These are phyloP conservation scores for Coenobita brevimanus DNA, from an alignment of 1,140 invertebrate species.

Conservation along the genomic window DNA sequence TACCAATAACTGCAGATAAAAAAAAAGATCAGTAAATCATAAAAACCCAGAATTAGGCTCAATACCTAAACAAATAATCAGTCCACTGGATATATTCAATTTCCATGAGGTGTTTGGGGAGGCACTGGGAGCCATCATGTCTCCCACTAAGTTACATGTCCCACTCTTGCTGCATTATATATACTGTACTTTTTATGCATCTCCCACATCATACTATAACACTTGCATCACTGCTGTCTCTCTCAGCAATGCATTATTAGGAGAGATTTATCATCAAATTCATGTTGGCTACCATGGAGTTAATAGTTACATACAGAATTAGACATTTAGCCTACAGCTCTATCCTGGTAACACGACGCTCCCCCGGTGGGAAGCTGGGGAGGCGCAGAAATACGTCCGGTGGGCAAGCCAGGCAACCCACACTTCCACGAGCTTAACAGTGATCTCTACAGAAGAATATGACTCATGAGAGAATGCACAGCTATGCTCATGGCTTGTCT, in stretches of 20 bases:
- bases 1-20: conserved; percentile 46
- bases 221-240: no score
- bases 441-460: conserved; percentile 30
- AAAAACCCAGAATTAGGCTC: conserved; percentile 53
- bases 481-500: conserved; percentile 25
- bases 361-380: conserved; percentile 21
- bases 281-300: conserved; percentile 54
- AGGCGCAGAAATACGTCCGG: neutral
- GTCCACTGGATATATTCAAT: conserved; percentile 25
- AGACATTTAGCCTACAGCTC: conserved; percentile 49
- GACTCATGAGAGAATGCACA: conserved; percentile 48
- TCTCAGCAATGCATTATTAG: conserved; percentile 1
- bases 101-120: conserved; percentile 30
- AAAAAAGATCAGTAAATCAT: conserved; percentile 47
- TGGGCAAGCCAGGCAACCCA: neutral
- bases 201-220: no score
- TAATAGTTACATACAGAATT: conserved; percentile 57
- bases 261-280: conserved; percentile 27
- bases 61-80: conserved; percentile 50
- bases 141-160: no score
- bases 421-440: conserved; percentile 1
- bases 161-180: no score
- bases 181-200: no score
- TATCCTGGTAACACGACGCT: conserved; percentile 38
- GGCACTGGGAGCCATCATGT: conserved; percentile 26